phyloP scores from a whole-genome alignment of 1,140 invertebrate species.

The Neodiprion pinetum region DNA sequence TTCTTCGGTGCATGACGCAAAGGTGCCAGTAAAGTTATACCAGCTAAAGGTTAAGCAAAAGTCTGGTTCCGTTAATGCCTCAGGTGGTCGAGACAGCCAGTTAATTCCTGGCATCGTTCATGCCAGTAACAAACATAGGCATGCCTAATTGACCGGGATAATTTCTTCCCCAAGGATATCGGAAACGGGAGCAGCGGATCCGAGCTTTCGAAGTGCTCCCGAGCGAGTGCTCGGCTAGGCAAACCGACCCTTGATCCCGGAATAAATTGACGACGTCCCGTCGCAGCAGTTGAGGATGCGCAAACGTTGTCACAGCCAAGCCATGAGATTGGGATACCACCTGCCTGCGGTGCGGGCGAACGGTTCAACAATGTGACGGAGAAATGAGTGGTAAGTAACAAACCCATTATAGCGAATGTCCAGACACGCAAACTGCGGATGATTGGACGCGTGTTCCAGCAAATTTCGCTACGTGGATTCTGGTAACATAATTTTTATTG shows the following conservation, averaged over 20 bases:
- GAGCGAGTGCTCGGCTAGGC: background rate
- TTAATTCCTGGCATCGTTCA: background rate
- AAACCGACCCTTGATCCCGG: background rate
- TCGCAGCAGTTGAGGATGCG: background rate
- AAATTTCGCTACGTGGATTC: too few relatives aligned
- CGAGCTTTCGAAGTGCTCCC: background rate
- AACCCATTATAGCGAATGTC: too few relatives aligned
- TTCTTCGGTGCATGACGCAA: too few relatives aligned
- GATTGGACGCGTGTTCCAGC: too few relatives aligned
- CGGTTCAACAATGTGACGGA: background rate
- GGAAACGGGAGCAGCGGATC: background rate
- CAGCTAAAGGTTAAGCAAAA: too few relatives aligned
- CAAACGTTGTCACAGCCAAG: background rate
- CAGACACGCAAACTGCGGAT: too few relatives aligned
- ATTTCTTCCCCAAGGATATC: slow-evolving; percentile 5
- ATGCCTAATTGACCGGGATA: background rate
- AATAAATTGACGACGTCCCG: background rate
- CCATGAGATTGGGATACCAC: background rate
- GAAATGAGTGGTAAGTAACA: background rate
- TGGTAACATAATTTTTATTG: too few relatives aligned
- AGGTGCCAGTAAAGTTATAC: too few relatives aligned
- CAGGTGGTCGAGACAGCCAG: background rate
- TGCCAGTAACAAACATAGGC: background rate
- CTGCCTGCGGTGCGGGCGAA: background rate
- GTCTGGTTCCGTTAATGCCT: background rate